Percentiles rank a stretch among this genome's conserved stretches.
Evolutionary conservation across 2,888 invertebrate genomes (phyloP).

Genomic region (Deroplatys truncata): DNA sequence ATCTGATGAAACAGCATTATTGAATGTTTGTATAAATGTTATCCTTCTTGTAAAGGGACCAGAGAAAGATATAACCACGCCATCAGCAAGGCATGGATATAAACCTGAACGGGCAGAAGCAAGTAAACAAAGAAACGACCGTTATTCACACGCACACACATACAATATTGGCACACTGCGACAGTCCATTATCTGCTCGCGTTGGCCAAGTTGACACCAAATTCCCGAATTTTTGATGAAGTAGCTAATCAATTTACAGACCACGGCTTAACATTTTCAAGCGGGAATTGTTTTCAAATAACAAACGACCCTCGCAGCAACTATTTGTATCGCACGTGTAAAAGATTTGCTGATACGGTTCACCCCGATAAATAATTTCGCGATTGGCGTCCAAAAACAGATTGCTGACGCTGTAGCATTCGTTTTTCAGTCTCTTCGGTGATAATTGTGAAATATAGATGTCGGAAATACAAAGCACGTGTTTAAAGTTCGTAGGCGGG

Average conservation of each 20-base stretch:
- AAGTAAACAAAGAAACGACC: neutral
- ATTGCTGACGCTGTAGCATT: neutral
- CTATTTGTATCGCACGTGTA: neutral
- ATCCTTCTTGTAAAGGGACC: too few species aligned
- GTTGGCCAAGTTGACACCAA: neutral
- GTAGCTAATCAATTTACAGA: neutral
- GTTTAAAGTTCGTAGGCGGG: neutral
- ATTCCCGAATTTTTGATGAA: neutral
- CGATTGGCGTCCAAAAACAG: neutral
- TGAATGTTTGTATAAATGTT: too few species aligned
- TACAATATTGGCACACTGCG: neutral
- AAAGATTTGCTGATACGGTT: neutral
- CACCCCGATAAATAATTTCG: neutral
- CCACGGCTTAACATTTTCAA: neutral
- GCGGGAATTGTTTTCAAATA: neutral
- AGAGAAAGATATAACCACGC: too few species aligned
- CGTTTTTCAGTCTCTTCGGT: neutral
- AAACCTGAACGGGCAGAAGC: neutral
- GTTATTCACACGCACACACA: neutral
- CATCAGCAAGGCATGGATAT: too few species aligned
- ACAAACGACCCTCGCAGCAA: neutral
- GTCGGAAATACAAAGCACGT: neutral
- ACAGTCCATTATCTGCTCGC: neutral
- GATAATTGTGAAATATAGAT: neutral
- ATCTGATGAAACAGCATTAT: too few species aligned